phyloP scores from a whole-genome alignment of 2,113 vertebrate genomes.

The Pteropus alecto region DNA sequence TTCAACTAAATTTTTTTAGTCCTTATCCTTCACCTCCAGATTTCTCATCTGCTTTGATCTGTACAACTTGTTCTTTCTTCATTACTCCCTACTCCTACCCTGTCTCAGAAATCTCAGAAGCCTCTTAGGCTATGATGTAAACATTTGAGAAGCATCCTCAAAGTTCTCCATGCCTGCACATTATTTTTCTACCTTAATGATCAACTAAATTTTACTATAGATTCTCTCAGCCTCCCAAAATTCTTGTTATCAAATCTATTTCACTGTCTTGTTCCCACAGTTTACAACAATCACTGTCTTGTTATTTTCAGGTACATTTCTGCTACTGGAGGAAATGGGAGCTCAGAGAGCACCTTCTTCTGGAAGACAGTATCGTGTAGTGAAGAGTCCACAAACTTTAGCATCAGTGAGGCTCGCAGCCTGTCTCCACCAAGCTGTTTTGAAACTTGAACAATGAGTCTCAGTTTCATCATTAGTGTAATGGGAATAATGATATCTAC shows the following conservation, averaged over 20 bases:
- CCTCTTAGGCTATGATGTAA: neutral
- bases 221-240: neutral
- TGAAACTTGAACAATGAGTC: neutral
- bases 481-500: neutral
- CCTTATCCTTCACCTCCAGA: neutral
- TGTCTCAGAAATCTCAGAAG: neutral
- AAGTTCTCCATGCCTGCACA: neutral
- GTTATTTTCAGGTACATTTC: neutral
- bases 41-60: neutral
- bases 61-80: neutral
- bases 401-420: too few relatives aligned
- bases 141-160: neutral
- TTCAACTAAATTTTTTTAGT: neutral
- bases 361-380: neutral
- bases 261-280: neutral
- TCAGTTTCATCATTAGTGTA: neutral
- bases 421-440: neutral
- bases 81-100: neutral
- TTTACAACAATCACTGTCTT: neutral
- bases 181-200: neutral
- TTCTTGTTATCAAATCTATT: neutral
- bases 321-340: neutral
- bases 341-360: neutral
- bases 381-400: neutral
- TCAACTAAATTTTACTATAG: neutral